Evolutionary conservation across 2,797 vertebrate species (phyloP), one percentile per base, ranked within the genome.

Genomic region (Champsocephalus esox): DNA sequence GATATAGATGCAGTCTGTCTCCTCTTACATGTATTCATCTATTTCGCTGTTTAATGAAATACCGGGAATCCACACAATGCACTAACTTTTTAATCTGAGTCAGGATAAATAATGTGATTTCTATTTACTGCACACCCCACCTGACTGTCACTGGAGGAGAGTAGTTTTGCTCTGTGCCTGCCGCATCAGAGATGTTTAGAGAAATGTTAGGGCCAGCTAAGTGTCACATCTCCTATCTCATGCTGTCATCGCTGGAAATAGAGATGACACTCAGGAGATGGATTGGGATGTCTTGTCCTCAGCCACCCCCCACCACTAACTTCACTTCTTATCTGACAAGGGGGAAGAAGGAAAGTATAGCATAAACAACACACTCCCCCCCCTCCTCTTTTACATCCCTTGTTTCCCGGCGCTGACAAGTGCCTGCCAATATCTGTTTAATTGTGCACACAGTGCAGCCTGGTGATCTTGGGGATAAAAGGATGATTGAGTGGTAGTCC

Each of bases 241-340:
- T 74, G 78, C 82, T 88, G 88, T 93, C 89, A 82, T 88, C 85
- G 19, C 83, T 82, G 83, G 67, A 84, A 82, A 77, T 65, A 77
- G 83, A 87, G 78, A 84, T 79, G 83, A 70, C 81, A 84, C 80
- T 67, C 46, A 52, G 34, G 50, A 81, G 85, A 83, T 70, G 67
- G 75, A 81, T 71, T 57, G 59, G 52, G 72, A 50, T 66, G 62
- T 64, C 77, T 52, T 73, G 56, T 79, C 65, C 66, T 55, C 58
- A 49, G 28, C 59, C 51, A 41, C 45, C 28, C 38, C 57, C 52
- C 52, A 66, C 45, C 41, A 51, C 57, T 66, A 73, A 79, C 71
- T 65, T 79, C 71, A 78, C 59, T 70, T 67, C 81, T 84, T 85
- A 89, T 91, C 86, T 84, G 54, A 69, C 19, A 58, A 17, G 55